Conservation (phyloP, 2,113 vertebrate species). For the Psittacula cyanocephala region DNA sequence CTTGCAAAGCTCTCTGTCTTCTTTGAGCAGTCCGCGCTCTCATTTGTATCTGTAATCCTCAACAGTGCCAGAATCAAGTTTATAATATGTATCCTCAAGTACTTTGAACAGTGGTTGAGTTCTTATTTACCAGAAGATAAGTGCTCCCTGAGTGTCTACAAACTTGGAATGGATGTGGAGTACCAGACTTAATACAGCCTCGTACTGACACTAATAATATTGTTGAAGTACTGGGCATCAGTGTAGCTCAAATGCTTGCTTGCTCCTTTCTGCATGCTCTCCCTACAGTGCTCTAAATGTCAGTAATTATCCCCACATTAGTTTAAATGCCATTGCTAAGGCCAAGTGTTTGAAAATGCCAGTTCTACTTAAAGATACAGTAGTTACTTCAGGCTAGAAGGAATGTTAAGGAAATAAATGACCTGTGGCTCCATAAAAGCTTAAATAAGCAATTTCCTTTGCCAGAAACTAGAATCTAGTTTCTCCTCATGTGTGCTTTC, state of each 20-base stretch:
- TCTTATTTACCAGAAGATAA: slow-evolving; percentile 46
- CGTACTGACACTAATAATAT: not conserved
- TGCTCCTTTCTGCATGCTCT: not conserved
- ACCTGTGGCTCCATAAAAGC: not conserved
- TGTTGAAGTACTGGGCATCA: not conserved
- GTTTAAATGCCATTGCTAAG: slow-evolving; percentile 39
- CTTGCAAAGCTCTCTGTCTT: not conserved
- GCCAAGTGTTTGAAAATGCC: slow-evolving; percentile 34
- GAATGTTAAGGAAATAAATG: not conserved
- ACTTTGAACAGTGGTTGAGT: not conserved
- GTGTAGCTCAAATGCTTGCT: not conserved
- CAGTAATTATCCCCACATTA: slow-evolving; percentile 38
- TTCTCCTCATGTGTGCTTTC: not conserved
- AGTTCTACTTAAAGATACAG: not conserved
- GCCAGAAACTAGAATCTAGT: not conserved
- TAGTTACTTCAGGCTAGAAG: not conserved
- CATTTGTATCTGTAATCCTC: not conserved
- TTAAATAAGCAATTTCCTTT: not conserved
- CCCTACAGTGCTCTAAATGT: slow-evolving; percentile 20
- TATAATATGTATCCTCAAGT: slow-evolving; percentile 16
- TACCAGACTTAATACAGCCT: not conserved
- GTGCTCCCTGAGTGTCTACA: slow-evolving; percentile 6
- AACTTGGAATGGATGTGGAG: not conserved
- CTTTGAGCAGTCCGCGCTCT: not conserved
- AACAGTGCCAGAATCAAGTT: not conserved